Base-by-base conservation (phyloP, 2,888 invertebrate genomes). In the Plutella xylostella region DNA sequence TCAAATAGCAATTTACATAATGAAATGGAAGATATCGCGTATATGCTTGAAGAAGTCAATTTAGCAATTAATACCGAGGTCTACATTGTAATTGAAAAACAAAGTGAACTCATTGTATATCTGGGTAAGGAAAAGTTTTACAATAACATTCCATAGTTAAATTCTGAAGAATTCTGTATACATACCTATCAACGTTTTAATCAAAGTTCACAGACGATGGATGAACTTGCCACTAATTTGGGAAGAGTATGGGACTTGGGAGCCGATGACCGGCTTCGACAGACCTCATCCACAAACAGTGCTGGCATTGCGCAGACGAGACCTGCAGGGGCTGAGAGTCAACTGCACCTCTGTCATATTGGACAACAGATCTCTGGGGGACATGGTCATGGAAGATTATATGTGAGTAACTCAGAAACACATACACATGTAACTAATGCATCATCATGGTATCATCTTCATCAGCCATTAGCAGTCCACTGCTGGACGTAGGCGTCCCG, bases 201-300 rank as follows among this genome's bases (percentile, higher is more conserved):
- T 43, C 44, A 31, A 43, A 55, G 55, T 51, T 7, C 51, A 53
- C 43, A 52, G 45, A 42, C 48, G 43, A 20, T 50, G 48, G 30
- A 25, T 46, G 2, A 28, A 46, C 11, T 22, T 25, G 17, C 40
- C 34, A 6, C 18, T 53, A 3, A 45, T 52, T 11, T 50, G 47
- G 48, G 53, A 54, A 17, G 38, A 49, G 1, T 34, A 49, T 25
- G 52, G 50, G 12, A 12, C 19, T 14, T 54, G 55, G 54, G 33
- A 37, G 3, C 20, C 17, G n/a, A 35, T 45, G 11, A 4, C 7
- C 12, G 52, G 53, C 3, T 46, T 54, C 31, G 40, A 37, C 22
- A 42, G 42, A 18, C 30, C 19, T 3, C 43, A 35, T 18, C 40
- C 37, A n/a, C 40, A 15, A 12, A 41, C 38, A 6, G 25, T 41